Conservation (phyloP, 2,888 invertebrate genomes). For the Bedellia somnulentella region DNA sequence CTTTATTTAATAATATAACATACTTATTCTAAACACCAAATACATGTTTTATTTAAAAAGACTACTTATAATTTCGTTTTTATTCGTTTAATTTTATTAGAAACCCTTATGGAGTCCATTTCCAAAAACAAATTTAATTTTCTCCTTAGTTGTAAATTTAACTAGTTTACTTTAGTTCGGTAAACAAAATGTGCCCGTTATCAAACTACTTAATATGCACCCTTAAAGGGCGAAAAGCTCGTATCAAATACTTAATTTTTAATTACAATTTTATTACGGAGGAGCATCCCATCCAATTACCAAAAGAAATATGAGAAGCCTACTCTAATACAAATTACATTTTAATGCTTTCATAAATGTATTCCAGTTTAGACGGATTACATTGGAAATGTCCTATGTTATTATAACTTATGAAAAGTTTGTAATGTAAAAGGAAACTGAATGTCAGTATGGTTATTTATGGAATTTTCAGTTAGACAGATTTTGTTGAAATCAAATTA, state of each 20-base stretch:
- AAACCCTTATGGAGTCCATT: too few relatives aligned
- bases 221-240: constrained; percentile 43
- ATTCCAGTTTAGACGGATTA: background rate
- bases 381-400: too few relatives aligned
- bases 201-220: constrained; percentile 56
- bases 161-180: constrained; percentile 45
- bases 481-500: too few relatives aligned
- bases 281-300: constrained; percentile 53
- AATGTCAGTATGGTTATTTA: too few relatives aligned
- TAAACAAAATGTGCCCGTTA: constrained; percentile 44
- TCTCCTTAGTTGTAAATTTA: constrained; percentile 34
- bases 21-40: too few relatives aligned
- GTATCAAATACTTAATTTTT: constrained; percentile 57
- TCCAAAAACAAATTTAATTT: constrained; percentile 1
- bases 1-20: too few relatives aligned
- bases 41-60: too few relatives aligned
- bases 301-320: constrained; percentile 37
- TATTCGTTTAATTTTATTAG: too few relatives aligned
- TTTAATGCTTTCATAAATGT: constrained; percentile 2
- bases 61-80: too few relatives aligned
- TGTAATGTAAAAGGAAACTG: too few relatives aligned
- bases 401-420: too few relatives aligned
- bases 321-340: constrained; percentile 10
- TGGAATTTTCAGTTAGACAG: too few relatives aligned
- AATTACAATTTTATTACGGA: constrained; percentile 57